Evolutionary conservation across 2,113 vertebrate species (phyloP).

Genomic region (Cygnus atratus): DNA sequence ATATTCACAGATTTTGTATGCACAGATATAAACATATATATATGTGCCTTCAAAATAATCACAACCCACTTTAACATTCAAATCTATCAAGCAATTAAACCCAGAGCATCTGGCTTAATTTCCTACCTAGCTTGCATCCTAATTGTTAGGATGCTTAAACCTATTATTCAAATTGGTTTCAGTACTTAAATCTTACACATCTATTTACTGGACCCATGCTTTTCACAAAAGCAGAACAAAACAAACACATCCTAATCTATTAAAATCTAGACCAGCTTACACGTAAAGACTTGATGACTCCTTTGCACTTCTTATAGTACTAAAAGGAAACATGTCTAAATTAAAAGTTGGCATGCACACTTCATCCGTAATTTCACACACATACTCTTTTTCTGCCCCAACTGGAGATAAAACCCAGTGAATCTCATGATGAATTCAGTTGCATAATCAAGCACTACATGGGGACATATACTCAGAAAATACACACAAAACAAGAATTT

Average conservation of each 20-base stretch:
- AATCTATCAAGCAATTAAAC: background rate
- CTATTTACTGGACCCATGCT: background rate
- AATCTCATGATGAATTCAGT: background rate
- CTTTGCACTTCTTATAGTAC: background rate
- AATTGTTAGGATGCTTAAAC: background rate
- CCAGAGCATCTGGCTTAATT: background rate
- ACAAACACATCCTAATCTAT: background rate
- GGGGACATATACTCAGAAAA: background rate
- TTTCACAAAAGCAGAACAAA: background rate
- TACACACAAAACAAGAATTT: background rate
- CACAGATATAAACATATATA: rapidly evolving
- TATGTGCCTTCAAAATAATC: background rate
- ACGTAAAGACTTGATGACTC: background rate
- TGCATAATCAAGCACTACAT: background rate
- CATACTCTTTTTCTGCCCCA: background rate
- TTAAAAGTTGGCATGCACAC: background rate
- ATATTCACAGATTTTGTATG: background rate
- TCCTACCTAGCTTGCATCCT: background rate
- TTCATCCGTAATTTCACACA: background rate
- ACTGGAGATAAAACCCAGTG: background rate
- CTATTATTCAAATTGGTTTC: background rate
- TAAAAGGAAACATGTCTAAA: background rate
- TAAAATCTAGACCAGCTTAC: background rate
- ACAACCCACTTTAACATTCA: background rate
- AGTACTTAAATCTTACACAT: background rate